Evolutionary conservation across 1,140 invertebrate genomes (phyloP), one percentile per base, ranked within the genome.

Genomic region (Panagrolaimus sp.): DNA sequence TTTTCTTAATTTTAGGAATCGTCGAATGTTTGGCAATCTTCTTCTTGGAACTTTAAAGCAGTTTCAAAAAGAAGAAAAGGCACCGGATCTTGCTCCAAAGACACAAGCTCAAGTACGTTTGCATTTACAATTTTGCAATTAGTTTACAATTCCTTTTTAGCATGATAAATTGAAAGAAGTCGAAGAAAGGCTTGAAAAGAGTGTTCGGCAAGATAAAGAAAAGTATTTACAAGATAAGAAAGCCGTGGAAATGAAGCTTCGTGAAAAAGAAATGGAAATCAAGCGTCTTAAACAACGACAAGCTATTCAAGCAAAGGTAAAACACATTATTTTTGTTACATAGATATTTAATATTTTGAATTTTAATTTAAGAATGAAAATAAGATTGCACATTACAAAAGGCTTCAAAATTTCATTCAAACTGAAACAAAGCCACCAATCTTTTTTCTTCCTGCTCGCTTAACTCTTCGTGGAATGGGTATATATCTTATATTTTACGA

Each of bases 51-150:
- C 94, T 48, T 84, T 97, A 72, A 91, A 95, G 80, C 93, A 92
- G 83, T 97, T 97, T 84, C 90, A 92, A 79, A 90, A 92, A 83
- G 94, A 97, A 83, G 92, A 96, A 85, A 92, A 91, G 65, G 90
- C 63, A 38, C 71, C 71, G 71, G 64, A 46, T 67, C 69, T 66
- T 58, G 68, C 68, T 21, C 46, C 45, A 10, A 68, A 75, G 9
- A 67, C 63, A 28, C 71, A 68, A 46, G 71, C 78, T 47, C 28
- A 21, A 32, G 10, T 43, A 44, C 12, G 14, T 62, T 47, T 63
- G 38, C 9, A 43, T 45, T 14, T 46, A 14, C 3, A 1, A 8
- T 28, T 69, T 15, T 6, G 17, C 21, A 17, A 14, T 10, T 14
- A 38, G n/a, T 9, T 21, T 43, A 73, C 3, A 9, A 47, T 28